phyloP scores from a whole-genome alignment of 2,888 invertebrate genomes.

The Phalera bucephala region DNA sequence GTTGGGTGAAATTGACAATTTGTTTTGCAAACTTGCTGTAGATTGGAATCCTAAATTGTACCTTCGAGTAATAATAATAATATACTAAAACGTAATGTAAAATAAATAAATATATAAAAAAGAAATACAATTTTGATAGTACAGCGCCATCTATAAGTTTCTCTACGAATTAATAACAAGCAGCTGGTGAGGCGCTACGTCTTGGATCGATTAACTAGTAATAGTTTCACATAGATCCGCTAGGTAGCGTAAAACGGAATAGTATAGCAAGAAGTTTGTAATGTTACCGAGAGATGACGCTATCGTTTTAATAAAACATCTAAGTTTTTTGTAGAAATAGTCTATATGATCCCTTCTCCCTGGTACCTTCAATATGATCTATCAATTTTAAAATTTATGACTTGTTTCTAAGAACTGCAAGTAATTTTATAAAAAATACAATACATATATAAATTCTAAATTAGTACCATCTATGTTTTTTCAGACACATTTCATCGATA shows the following conservation, averaged over 20 bases:
- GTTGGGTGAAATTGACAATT: slow-evolving; percentile 61
- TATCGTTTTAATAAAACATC: neutral
- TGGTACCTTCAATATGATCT: too few relatives aligned
- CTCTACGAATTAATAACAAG: neutral
- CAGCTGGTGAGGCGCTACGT: too few relatives aligned
- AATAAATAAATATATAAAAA: neutral
- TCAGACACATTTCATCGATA: slow-evolving; percentile 5
- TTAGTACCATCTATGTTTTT: neutral
- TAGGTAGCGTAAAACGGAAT: slow-evolving; percentile 17
- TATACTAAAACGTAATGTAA: too few relatives aligned
- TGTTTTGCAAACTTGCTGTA: slow-evolving; percentile 35
- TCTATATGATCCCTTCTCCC: too few relatives aligned
- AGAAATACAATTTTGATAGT: slow-evolving; percentile 2
- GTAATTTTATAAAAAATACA: too few relatives aligned
- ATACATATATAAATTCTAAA: too few relatives aligned
- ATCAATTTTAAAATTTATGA: too few relatives aligned
- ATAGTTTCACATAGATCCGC: neutral
- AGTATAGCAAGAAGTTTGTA: neutral
- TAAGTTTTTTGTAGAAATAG: too few relatives aligned
- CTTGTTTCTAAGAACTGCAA: too few relatives aligned
- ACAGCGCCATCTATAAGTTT: slow-evolving; percentile 6
- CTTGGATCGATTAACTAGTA: neutral
- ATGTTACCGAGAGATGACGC: neutral
- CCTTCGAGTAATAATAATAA: too few relatives aligned
- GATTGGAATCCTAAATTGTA: slow-evolving; percentile 25